Percentiles rank a stretch among this genome's conserved stretches.
Conservation (phyloP, 2,888 invertebrate species). For the Drosophila fungiperda region DNA sequence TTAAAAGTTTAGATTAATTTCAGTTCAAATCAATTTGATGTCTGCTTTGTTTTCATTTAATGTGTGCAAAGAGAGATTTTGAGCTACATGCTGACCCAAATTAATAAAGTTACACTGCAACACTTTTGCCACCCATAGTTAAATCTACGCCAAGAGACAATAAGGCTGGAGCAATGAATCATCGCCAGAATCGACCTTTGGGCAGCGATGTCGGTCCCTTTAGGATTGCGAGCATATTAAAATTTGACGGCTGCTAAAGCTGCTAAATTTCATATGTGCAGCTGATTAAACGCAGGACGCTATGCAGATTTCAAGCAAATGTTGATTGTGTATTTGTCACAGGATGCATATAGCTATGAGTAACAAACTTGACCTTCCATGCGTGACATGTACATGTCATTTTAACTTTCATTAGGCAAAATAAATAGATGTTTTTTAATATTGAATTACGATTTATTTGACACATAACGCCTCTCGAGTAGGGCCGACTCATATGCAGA, state of each 20-base stretch:
- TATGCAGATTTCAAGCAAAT: slow-evolving; percentile 61
- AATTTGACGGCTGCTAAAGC: slow-evolving; percentile 52
- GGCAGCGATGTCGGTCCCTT: slow-evolving; percentile 52
- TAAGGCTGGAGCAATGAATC: slow-evolving; percentile 28
- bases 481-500: background rate
- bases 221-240: slow-evolving; percentile 49
- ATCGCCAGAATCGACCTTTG: slow-evolving; percentile 58
- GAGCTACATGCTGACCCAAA: slow-evolving; percentile 66
- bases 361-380: background rate
- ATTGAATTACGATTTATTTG: background rate
- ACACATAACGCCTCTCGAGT: background rate
- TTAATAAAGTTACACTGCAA: slow-evolving; percentile 75
- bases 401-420: background rate
- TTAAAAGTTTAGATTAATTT: slow-evolving; percentile 7
- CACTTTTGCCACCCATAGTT: slow-evolving; percentile 62
- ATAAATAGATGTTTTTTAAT: background rate
- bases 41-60: slow-evolving; percentile 52
- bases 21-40: slow-evolving; percentile 65
- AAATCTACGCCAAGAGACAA: slow-evolving; percentile 44
- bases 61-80: slow-evolving; percentile 10
- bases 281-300: slow-evolving; percentile 58
- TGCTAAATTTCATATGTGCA: slow-evolving; percentile 48
- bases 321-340: slow-evolving; percentile 66
- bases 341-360: slow-evolving; percentile 32
- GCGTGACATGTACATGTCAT: slow-evolving; percentile 15